Conservation (phyloP, 1,140 invertebrate genomes). For the Rhopalosiphum maidis region DNA sequence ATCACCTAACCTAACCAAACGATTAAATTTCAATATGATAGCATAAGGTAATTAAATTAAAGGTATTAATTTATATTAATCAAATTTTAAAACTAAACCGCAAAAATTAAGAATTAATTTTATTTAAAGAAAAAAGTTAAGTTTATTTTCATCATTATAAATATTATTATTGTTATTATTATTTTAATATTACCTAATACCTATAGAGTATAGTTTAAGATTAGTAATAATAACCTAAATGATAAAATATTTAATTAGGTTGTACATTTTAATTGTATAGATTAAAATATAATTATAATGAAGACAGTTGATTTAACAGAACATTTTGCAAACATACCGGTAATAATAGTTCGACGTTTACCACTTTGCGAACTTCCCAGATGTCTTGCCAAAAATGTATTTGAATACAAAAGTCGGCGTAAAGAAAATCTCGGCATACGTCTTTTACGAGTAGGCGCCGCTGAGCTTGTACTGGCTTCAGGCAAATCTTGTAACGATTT, state of each 20-base stretch:
- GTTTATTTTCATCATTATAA: no score
- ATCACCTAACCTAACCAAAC: not conserved
- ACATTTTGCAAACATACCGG: slow-evolving; percentile 21
- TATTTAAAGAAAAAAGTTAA: not conserved
- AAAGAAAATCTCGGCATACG: slow-evolving; percentile 65
- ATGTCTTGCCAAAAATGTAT: slow-evolving; percentile 65
- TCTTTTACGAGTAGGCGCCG: slow-evolving; percentile 58
- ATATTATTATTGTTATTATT: no score
- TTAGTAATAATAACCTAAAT: not conserved
- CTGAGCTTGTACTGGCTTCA: slow-evolving; percentile 51
- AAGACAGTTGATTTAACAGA: not conserved
- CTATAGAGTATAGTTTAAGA: not conserved
- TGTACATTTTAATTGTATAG: not conserved
- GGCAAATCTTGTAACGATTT: slow-evolving; percentile 55
- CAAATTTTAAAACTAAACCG: not conserved
- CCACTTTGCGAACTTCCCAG: slow-evolving; percentile 60
- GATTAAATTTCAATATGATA: not conserved
- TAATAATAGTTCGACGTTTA: slow-evolving; percentile 51
- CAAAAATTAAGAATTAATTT: not conserved
- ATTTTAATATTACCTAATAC: not conserved
- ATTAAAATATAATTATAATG: not conserved
- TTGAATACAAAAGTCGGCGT: slow-evolving; percentile 65
- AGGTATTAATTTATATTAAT: not conserved
- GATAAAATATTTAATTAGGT: not conserved
- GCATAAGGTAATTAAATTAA: not conserved